Conservation (phyloP, 1,140 invertebrate genomes). For the Camponotus floridanus region DNA sequence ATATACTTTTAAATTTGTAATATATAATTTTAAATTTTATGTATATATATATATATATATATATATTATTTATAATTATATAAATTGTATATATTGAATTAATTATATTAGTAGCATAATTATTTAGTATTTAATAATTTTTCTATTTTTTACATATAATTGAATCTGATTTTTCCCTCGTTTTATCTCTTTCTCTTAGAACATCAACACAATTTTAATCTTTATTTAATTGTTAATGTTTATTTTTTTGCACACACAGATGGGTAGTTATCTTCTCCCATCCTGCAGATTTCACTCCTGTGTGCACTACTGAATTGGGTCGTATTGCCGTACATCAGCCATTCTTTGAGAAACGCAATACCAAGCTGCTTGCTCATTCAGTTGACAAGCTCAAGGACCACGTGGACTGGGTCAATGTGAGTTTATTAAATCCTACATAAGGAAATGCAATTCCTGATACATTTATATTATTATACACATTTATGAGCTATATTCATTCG, state of each 20-base stretch:
- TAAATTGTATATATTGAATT: too few species aligned
- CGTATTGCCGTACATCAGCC: slow-evolving; percentile 91
- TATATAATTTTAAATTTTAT: too few species aligned
- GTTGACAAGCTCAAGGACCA: slow-evolving; percentile 93
- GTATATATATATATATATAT: not conserved
- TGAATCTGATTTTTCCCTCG: too few species aligned
- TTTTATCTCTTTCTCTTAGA: not conserved
- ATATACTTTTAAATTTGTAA: too few species aligned
- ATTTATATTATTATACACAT: too few species aligned
- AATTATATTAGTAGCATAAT: too few species aligned
- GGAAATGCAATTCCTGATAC: too few species aligned
- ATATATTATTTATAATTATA: too few species aligned
- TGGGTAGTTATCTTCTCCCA: slow-evolving; percentile 97
- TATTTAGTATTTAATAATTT: too few species aligned
- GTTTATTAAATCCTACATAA: slow-evolving; percentile 49
- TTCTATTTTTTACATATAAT: too few species aligned
- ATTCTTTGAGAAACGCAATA: slow-evolving; percentile 92
- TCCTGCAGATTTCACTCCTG: slow-evolving; percentile 97
- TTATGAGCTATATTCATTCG: not conserved
- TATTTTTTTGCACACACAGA: slow-evolving; percentile 86
- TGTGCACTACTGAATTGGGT: slow-evolving; percentile 97
- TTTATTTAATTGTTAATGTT: not conserved
- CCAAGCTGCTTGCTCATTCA: slow-evolving; percentile 95
- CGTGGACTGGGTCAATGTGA: slow-evolving; percentile 92
- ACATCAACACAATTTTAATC: not conserved